Evolutionary conservation across 2,888 invertebrate species (phyloP), one percentile per base, ranked within the genome.

Genomic region (Ophion slaviceki): DNA sequence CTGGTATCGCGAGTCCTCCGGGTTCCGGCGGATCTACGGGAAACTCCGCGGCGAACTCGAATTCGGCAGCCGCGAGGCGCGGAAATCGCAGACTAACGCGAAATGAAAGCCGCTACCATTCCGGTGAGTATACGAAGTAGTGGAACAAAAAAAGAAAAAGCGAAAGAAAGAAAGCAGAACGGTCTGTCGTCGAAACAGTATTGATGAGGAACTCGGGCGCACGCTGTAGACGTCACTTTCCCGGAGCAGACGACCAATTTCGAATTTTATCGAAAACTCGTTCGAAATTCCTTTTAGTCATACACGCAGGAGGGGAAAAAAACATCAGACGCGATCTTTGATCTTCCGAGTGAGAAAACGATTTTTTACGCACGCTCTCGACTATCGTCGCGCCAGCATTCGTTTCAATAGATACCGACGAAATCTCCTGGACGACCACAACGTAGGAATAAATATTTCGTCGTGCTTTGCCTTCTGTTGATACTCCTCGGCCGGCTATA

Each of bases 101-200:
- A 93, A 98, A 98, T 95, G 98, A 99, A 95, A 98, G 97, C 95
- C 96, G 98, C 93, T 99, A 98, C 95, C 98, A 99, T 95, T 98
- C 98, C 95, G 99, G 99, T 98, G 96, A 96, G 97, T 96, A 92
- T 88, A 66, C 61, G 40, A 80, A 64, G 62, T 62, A 62, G 59
- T 32, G 45, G 0, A 32, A 68, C 5, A 11, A 64, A 53, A 62
- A 62, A 32, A 47, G 17, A 77, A 24, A 20, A 53, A 76, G 47
- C 20, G 28, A 66, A 79, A 47, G 4, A 47, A 47, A 11, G 45
- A 45, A 11, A 45, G 45, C 8, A 45, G 14, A 76, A 66, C 36
- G 6, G 66, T 53, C 53, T 32, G 36, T 17, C 20, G 24, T 14
- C 2, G 7, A 32, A 2, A 47, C 47, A 4, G 14, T 47, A 2